Percentiles rank a stretch among this genome's conserved stretches.
Evolutionary conservation across 1,140 invertebrate species (phyloP).

Genomic region (Leptonema lineaticorne): DNA sequence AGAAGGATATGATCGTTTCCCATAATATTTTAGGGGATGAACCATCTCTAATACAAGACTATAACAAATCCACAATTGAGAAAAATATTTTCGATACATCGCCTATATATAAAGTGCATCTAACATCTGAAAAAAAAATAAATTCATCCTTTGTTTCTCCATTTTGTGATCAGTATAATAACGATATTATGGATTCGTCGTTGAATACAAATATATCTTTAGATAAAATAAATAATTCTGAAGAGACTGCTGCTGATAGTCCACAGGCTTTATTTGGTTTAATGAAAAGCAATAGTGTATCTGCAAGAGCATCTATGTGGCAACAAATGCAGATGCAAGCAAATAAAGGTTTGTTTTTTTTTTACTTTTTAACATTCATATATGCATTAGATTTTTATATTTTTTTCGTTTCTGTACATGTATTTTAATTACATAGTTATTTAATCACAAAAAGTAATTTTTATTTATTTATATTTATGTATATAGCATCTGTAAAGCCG

Average conservation of each 20-base stretch:
- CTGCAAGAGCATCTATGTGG: slow-evolving; percentile 62
- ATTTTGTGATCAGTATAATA: too few relatives aligned
- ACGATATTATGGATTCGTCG: not conserved
- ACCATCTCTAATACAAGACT: slow-evolving; percentile 34
- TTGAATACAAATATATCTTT: not conserved
- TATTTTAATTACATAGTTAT: not conserved
- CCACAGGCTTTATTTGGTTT: slow-evolving; percentile 50
- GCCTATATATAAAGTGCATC: too few relatives aligned
- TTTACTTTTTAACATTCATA: too few relatives aligned
- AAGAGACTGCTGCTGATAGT: slow-evolving; percentile 37
- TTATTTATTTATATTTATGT: not conserved
- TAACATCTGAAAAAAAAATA: too few relatives aligned
- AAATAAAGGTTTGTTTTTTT: slow-evolving; percentile 46
- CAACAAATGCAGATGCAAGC: slow-evolving; percentile 62
- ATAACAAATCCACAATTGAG: slow-evolving; percentile 4
- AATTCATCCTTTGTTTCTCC: too few relatives aligned
- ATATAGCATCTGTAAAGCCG: slow-evolving; percentile 52
- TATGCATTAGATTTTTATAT: not conserved
- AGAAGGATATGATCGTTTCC: too few relatives aligned
- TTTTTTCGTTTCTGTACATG: too few relatives aligned
- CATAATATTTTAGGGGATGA: slow-evolving; percentile 30
- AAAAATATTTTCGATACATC: not conserved
- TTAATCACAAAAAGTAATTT: not conserved
- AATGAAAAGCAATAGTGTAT: slow-evolving; percentile 61
- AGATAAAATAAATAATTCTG: not conserved